Base-by-base conservation (phyloP, 2,888 invertebrate species). In the Tachina fera region DNA sequence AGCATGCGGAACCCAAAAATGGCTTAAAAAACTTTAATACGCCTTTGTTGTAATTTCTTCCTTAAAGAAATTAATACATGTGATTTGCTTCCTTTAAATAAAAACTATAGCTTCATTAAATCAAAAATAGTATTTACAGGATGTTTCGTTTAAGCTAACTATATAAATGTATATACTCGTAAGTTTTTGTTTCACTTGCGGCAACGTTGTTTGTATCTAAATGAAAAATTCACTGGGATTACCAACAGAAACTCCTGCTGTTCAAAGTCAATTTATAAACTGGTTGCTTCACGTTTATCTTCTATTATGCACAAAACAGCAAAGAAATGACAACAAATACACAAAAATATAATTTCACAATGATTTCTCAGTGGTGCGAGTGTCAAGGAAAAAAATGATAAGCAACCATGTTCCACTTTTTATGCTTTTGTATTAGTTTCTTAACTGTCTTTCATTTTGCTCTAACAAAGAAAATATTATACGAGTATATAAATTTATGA, bases 321-420 rank as follows among this genome's bases (percentile, higher is more conserved):
- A 56, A 72, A 49, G 56, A 65, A 58, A 65, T 11, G 45, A 51
- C 68, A 65, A 53, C 14, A 61, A 60, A 68, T 13, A 60, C 58
- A 68, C 68, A 79, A 63, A 72, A 58, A 79, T 63, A 70, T 63
- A 79, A 79, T 79, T 78, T 82, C 74, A 85, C 58, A 70, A 74
- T 85, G 81, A 82, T 85, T 82, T 85, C 82, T 82, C 78, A 58
- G 63, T 85, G 78, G 70, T 70, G 81, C 53, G 10, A 78, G 63
- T 31, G 45, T 9, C 49, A 70, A 79, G 39, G 63, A 53, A 71
- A 19, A 31, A 31, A 31, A 31, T 31, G 31, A 31, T 31, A 31
- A 31, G 6, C 49, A 70, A 56, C 71, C 47, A 72, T 80, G 58
- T 81, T 72, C 68, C 16, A 78, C 49, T 51, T 72, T 72, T 31